Evolutionary conservation across 2,888 invertebrate genomes (phyloP), one percentile per base, ranked within the genome.

Genomic region (Drosophila pegasa): DNA sequence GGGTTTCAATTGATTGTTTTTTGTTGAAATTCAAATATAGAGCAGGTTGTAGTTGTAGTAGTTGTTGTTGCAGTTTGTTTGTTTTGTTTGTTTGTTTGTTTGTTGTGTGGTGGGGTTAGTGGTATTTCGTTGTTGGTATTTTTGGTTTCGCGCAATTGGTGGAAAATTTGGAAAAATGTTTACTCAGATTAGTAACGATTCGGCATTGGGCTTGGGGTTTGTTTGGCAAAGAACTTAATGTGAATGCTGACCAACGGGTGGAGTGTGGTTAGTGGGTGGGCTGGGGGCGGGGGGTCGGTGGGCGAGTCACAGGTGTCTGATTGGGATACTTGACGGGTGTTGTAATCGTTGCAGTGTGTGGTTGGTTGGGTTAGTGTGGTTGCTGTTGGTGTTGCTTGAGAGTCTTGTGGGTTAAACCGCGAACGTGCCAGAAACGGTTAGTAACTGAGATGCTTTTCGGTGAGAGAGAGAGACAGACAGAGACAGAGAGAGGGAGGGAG

Each of bases 121-220:
- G 78, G 60, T 71, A 68, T 65, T 59, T 61, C 69, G 72, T 40
- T 52, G 10, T 12, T 22, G 45, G 41, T 41, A 41, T 25, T 69
- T 69, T 70, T 47, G 33, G 31, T 63, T 50, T 55, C 59, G 66
- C 68, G 74, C 67, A 71, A 73, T 71, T 76, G 56, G 58, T 65
- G 64, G 74, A 81, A 76, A 89, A 89, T 87, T 89, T 90, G 74
- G 79, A 82, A 87, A 87, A 89, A 87, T 86, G 61, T 80, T 78
- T 47, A 57, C 57, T 73, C 54, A 52, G 64, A 87, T 90, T 87
- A 90, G 85, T 90, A 68, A 77, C 58, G 31, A 20, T 9, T 31
- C 31, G 70, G 62, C 56, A 70, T 71, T 68, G 58, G 81, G 20
- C 59, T 67, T 57, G 48, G 43, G 7, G 59, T 57, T 56, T 54